Evolutionary conservation across 2,113 vertebrate genomes (phyloP).

Genomic region (Muscicapa adusta): DNA sequence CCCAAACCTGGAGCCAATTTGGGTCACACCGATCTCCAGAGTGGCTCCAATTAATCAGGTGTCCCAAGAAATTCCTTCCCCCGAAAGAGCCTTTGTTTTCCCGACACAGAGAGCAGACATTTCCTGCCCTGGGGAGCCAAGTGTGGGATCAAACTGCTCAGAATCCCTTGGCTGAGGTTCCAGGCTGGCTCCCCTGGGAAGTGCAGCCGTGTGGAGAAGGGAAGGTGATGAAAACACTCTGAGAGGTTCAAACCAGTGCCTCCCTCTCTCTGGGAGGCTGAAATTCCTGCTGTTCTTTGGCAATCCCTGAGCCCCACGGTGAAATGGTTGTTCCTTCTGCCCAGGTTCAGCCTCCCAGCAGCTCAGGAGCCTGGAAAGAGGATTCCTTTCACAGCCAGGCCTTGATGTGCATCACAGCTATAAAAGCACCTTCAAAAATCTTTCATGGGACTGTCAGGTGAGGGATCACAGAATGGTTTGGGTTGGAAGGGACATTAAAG

Average conservation of each 20-base stretch:
- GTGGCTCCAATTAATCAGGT: conserved; percentile 13
- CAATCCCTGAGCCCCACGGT: fast-evolving
- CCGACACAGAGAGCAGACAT: background rate
- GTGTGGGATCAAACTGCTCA: background rate
- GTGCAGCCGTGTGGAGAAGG: background rate
- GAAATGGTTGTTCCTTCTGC: background rate
- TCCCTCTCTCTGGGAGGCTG: background rate
- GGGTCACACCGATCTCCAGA: background rate
- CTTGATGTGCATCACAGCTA: background rate
- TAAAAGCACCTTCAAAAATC: background rate
- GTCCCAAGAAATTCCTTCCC: conserved; percentile 7
- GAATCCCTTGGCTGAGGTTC: background rate
- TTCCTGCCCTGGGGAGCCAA: background rate
- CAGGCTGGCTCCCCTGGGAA: background rate
- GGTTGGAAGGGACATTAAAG: background rate
- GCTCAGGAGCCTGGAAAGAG: background rate
- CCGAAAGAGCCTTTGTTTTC: background rate
- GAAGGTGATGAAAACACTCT: background rate
- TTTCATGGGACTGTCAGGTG: background rate
- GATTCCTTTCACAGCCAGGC: background rate
- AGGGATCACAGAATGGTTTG: background rate
- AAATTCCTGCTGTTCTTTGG: background rate
- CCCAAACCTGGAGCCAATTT: conserved; percentile 32
- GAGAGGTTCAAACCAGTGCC: background rate
- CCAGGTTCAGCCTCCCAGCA: background rate